phyloP scores from a whole-genome alignment of 2,888 invertebrate species.

The Ormia ochracea region DNA sequence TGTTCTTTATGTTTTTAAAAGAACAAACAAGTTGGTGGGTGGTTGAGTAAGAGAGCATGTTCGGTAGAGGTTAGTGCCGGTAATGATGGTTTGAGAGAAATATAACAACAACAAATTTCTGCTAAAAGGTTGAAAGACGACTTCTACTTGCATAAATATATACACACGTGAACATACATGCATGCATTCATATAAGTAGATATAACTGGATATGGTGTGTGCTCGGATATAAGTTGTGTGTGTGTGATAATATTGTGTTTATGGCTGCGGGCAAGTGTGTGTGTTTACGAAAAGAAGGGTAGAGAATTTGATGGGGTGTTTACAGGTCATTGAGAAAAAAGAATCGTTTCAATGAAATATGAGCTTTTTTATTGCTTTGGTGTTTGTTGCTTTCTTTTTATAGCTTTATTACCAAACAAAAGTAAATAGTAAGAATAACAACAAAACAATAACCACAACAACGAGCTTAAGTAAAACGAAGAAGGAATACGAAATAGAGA shows the following conservation, averaged over 20 bases:
- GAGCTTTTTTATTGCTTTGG: conserved; percentile 61
- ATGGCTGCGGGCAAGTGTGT: background rate
- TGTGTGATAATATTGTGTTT: background rate
- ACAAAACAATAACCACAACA: conserved; percentile 29
- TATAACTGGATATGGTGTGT: no score
- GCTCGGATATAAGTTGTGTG: background rate
- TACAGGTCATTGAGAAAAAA: conserved; percentile 52
- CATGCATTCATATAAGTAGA: no score
- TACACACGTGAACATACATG: no score
- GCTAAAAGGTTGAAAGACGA: conserved; percentile 1
- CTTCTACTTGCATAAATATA: no score
- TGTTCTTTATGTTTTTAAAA: background rate
- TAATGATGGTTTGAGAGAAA: background rate
- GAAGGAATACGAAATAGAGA: background rate
- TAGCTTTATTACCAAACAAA: conserved; percentile 18
- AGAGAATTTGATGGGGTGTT: conserved; percentile 49
- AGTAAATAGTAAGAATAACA: conserved; percentile 1
- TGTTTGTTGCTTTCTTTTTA: background rate
- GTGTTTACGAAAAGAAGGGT: background rate
- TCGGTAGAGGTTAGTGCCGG: background rate
- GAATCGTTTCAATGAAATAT: conserved; percentile 62
- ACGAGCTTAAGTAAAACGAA: conserved; percentile 19
- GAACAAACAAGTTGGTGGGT: background rate
- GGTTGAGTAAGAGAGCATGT: background rate
- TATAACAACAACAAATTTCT: conserved; percentile 15